phyloP scores from a whole-genome alignment of 2,888 invertebrate species.

The Sthenelais limicola region DNA sequence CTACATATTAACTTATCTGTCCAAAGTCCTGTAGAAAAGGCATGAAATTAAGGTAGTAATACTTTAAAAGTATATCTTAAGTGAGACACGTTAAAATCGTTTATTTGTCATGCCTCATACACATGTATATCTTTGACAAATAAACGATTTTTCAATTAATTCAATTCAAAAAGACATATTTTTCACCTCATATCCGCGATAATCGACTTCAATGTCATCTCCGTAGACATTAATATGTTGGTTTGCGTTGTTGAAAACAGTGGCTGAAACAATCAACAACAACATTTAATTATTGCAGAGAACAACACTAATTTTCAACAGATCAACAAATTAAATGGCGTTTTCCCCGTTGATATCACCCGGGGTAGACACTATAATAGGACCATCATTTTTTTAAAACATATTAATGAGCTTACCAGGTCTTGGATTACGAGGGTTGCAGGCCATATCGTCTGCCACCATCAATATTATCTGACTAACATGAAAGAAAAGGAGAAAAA shows the following conservation, averaged over 20 bases:
- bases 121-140: too few relatives aligned
- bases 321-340: not conserved
- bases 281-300: too few relatives aligned
- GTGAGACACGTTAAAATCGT: too few relatives aligned
- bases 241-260: conserved; percentile 97
- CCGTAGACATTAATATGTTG: conserved; percentile 99
- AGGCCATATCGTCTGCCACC: conserved; percentile 99
- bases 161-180: too few relatives aligned
- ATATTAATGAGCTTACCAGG: conserved; percentile 75
- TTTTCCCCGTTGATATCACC: not conserved
- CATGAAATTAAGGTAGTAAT: too few relatives aligned
- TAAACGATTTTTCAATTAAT: too few relatives aligned
- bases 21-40: too few relatives aligned
- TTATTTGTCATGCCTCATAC: too few relatives aligned
- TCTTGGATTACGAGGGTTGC: conserved; percentile 96
- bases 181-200: conserved; percentile 82
- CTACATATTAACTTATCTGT: too few relatives aligned
- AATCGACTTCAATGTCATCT: conserved; percentile 99
- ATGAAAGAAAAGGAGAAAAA: conserved; percentile 9
- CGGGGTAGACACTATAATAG: not conserved
- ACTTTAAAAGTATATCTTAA: too few relatives aligned
- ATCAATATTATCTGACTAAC: conserved; percentile 93
- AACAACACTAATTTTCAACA: not conserved
- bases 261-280: conserved; percentile 80
- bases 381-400: not conserved